These are phyloP conservation scores for Strix aluco DNA, from an alignment of 2,113 vertebrate species.

Conservation along the genomic window DNA sequence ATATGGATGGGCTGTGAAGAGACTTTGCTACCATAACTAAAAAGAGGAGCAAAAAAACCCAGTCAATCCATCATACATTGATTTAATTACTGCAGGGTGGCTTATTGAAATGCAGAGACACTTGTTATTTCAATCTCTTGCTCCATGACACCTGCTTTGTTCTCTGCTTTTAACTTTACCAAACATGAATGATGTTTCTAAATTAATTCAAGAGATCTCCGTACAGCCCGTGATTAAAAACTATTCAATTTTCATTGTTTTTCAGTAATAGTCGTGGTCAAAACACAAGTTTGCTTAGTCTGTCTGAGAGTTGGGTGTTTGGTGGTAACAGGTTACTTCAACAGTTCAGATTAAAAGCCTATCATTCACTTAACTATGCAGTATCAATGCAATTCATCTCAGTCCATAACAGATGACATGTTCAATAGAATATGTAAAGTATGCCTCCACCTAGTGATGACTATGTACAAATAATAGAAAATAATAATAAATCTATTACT, in stretches of 20 bases:
- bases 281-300: neutral
- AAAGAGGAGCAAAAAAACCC: neutral
- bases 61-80: neutral
- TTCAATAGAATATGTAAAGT: conserved; percentile 65
- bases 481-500: conserved; percentile 46
- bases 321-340: conserved; percentile 1
- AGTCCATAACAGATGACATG: neutral
- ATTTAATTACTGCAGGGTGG: neutral
- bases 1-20: neutral
- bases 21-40: neutral
- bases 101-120: neutral
- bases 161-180: neutral
- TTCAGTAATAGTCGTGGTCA: neutral
- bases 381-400: conserved; percentile 18
- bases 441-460: conserved; percentile 69
- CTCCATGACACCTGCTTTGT: neutral
- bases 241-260: neutral
- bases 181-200: neutral
- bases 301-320: neutral
- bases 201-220: neutral
- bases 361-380: neutral
- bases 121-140: neutral
- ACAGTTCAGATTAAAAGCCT: neutral
- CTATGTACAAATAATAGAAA: conserved; percentile 55
- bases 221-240: neutral